Percentiles rank a stretch among this genome's conserved stretches.
Conservation (phyloP, 92 coral and sea anemone species). For the Parazoanthus swiftii region DNA sequence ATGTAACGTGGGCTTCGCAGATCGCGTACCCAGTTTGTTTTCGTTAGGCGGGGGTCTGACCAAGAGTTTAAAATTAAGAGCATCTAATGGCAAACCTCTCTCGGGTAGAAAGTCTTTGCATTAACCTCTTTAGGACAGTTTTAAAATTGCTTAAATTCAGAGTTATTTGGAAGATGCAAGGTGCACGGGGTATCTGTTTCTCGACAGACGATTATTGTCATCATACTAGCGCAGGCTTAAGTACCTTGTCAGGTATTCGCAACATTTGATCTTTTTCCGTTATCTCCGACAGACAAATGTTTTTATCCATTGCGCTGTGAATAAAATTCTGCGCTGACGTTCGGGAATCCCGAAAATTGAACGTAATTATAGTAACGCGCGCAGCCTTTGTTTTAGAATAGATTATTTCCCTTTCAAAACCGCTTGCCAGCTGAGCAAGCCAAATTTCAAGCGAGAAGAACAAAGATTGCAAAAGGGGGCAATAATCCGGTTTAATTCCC, state of each 20-base stretch:
- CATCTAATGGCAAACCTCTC: not conserved
- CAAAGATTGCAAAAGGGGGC: not conserved
- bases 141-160: not conserved
- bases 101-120: not conserved
- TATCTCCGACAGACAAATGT: not conserved
- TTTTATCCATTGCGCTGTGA: not conserved
- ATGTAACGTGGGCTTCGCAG: too few species aligned
- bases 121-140: not conserved
- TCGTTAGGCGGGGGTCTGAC: not conserved
- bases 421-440: not conserved
- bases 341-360: not conserved
- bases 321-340: not conserved
- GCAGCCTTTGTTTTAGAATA: not conserved
- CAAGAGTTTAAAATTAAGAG: not conserved
- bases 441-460: not conserved
- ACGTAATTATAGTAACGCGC: not conserved
- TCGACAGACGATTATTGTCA: too few species aligned
- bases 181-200: not conserved
- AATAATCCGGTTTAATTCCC: not conserved
- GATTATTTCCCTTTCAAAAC: not conserved
- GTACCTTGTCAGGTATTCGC: too few species aligned
- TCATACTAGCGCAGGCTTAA: too few species aligned
- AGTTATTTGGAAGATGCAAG: not conserved
- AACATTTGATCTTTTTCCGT: not conserved
- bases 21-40: not conserved